Evolutionary conservation across 2,113 vertebrate species (phyloP).

Genomic region (Oreocharis arfaki): DNA sequence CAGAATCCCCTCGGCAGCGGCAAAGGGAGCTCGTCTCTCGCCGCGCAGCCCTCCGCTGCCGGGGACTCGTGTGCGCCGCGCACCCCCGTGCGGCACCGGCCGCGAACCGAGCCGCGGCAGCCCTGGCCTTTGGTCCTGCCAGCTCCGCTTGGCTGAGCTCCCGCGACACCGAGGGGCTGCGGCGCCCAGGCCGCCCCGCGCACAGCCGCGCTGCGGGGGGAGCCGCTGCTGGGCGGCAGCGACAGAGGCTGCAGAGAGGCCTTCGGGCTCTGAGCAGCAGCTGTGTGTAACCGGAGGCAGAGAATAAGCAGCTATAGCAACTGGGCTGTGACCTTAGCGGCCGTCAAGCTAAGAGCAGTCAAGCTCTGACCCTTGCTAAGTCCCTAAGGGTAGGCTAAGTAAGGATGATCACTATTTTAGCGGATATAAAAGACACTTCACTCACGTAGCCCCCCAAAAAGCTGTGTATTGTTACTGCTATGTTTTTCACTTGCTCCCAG

Average conservation of each 20-base stretch:
- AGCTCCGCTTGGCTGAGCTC: not conserved
- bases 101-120: rapidly evolving
- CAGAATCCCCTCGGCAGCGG: not conserved
- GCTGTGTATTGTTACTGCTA: not conserved
- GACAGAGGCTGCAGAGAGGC: not conserved
- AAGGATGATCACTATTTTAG: not conserved
- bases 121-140: not conserved
- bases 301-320: not conserved
- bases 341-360: not conserved
- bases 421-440: not conserved
- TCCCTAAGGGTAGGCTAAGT: not conserved
- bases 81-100: not conserved
- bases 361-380: not conserved
- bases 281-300: not conserved
- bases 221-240: not conserved
- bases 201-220: not conserved
- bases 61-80: not conserved
- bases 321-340: not conserved
- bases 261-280: not conserved
- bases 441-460: rapidly evolving
- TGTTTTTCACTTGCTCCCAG: not conserved
- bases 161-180: not conserved
- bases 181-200: not conserved
- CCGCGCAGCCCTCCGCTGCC: not conserved
- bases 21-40: not conserved